Conservation (phyloP, 2,888 invertebrate species). For the Hirtodrosophila alboralis region DNA sequence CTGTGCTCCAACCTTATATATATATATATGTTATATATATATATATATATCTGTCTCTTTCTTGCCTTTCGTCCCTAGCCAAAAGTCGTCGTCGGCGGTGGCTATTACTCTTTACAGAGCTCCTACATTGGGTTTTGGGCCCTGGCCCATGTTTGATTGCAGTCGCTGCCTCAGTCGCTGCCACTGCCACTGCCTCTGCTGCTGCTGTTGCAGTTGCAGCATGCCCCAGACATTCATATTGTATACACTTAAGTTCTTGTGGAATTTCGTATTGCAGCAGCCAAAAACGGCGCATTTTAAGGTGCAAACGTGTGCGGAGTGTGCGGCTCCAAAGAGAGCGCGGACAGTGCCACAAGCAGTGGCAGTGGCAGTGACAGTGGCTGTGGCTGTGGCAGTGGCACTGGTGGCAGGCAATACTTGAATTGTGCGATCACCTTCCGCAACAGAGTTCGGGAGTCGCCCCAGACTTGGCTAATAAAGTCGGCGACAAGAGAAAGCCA, state of each 20-base stretch:
- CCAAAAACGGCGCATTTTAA: conserved; percentile 57
- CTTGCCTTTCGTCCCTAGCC: conserved; percentile 37
- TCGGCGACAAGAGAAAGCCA: conserved; percentile 82
- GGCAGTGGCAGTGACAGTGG: background rate
- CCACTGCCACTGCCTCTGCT: conserved; percentile 20
- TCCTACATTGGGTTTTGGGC: conserved; percentile 68
- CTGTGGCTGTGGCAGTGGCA: conserved; percentile 4
- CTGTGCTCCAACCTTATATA: conserved; percentile 61
- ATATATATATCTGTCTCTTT: conserved; percentile 26
- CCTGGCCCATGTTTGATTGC: conserved; percentile 67
- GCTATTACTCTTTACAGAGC: conserved; percentile 69
- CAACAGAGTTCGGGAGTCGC: conserved; percentile 18
- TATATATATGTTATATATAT: background rate
- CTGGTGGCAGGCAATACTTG: conserved; percentile 30
- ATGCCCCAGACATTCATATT: conserved; percentile 76
- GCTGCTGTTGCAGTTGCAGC: conserved; percentile 43
- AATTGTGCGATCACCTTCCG: conserved; percentile 41
- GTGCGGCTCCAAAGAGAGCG: conserved; percentile 10
- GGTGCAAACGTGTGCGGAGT: conserved; percentile 42
- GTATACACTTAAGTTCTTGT: conserved; percentile 76
- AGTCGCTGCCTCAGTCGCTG: conserved; percentile 31
- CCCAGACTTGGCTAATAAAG: conserved; percentile 75
- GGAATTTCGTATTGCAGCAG: conserved; percentile 79
- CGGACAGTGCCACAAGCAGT: background rate
- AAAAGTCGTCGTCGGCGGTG: conserved; percentile 44